phyloP scores from a whole-genome alignment of 2,113 vertebrate species.

The Labrus mixtus region DNA sequence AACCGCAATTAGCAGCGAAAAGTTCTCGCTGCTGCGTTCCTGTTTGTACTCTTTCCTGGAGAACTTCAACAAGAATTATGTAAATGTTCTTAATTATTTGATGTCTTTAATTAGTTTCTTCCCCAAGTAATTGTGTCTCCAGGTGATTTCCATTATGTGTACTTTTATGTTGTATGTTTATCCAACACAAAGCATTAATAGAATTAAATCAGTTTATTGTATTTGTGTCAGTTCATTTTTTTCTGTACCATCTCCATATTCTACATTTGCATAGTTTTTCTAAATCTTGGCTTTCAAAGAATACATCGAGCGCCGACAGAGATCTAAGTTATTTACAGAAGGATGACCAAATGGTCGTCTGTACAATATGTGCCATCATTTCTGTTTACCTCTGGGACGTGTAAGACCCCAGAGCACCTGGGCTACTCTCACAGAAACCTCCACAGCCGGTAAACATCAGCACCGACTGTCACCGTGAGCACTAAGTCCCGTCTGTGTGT shows the following conservation, averaged over 20 bases:
- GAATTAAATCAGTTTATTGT: neutral
- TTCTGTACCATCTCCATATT: neutral
- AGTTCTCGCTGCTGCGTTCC: neutral
- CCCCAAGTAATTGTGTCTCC: slow-evolving; percentile 37
- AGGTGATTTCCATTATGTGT: slow-evolving; percentile 48
- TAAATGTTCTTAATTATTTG: slow-evolving; percentile 50
- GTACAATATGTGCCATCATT: slow-evolving; percentile 27
- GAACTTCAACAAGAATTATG: slow-evolving; percentile 43
- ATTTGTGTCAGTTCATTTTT: slow-evolving; percentile 4
- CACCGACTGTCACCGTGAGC: neutral
- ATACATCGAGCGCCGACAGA: neutral
- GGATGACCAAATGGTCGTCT: slow-evolving; percentile 23
- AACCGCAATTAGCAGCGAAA: slow-evolving; percentile 22
- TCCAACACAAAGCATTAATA: slow-evolving; percentile 15
- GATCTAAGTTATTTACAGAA: slow-evolving; percentile 27
- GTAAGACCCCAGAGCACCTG: slow-evolving; percentile 16
- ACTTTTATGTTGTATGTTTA: slow-evolving; percentile 43
- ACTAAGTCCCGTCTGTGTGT: slow-evolving; percentile 18
- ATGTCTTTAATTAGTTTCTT: slow-evolving; percentile 56
- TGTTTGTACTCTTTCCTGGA: slow-evolving; percentile 13
- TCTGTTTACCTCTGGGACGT: slow-evolving; percentile 23
- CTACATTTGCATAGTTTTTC: neutral
- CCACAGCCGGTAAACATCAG: slow-evolving; percentile 15
- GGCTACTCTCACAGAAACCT: neutral
- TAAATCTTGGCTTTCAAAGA: slow-evolving; percentile 18